phyloP scores from a whole-genome alignment of 1,140 invertebrate genomes.

The Dendrolimus kikuchii region DNA sequence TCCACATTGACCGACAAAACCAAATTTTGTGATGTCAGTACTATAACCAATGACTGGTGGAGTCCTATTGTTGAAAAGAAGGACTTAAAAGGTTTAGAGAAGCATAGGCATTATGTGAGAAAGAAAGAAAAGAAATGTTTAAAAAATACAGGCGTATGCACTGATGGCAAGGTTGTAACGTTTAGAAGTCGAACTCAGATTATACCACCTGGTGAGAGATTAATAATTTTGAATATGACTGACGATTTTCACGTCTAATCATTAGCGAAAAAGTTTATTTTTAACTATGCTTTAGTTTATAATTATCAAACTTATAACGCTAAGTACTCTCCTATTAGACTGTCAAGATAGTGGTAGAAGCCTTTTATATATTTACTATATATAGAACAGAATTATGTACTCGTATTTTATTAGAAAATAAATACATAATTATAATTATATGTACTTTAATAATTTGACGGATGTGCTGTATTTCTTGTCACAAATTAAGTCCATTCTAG shows the following conservation, averaged over 20 bases:
- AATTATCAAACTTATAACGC: too few relatives aligned
- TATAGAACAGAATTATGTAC: neutral
- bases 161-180: conserved; percentile 17
- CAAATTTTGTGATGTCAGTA: conserved; percentile 24
- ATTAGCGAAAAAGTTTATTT: too few relatives aligned
- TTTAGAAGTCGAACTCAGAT: conserved; percentile 22
- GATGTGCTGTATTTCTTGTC: too few relatives aligned
- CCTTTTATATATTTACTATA: neutral
- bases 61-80: conserved; percentile 31
- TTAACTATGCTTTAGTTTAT: too few relatives aligned
- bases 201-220: conserved; percentile 20
- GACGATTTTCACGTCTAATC: neutral
- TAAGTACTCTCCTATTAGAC: neutral
- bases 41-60: conserved; percentile 40
- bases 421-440: too few relatives aligned
- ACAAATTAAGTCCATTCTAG: too few relatives aligned
- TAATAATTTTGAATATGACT: neutral
- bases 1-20: conserved; percentile 20
- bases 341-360: neutral
- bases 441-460: too few relatives aligned
- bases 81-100: conserved; percentile 3
- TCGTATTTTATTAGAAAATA: neutral
- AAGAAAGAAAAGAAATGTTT: conserved; percentile 3
- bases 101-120: conserved; percentile 1
- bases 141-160: conserved; percentile 6